Evolutionary conservation across 2,113 vertebrate species (phyloP), one percentile per base, ranked within the genome.

Genomic region (Emydocephalus ijimae): DNA sequence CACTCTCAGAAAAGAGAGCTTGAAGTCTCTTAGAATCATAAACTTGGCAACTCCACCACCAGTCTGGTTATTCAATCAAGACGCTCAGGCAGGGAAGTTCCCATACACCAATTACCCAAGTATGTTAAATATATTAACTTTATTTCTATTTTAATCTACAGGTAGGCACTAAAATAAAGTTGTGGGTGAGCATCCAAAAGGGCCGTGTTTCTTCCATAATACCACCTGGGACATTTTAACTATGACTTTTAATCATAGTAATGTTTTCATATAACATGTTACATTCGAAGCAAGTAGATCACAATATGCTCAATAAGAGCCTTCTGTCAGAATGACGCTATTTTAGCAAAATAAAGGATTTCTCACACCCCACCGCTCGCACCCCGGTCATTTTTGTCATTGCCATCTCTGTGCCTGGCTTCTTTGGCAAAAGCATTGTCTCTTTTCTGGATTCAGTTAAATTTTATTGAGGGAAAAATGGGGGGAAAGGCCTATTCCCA

Each of bases 391-490:
- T 7, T 23, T 50, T 34, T 69, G 11, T 8, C 86, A 1, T 1
- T 24, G 81, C 20, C 56, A 88, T 34, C 18, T 89, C 26, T 59
- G 87, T 93, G 9, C 87, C 94, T 45, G 20, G 86, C 12, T 92
- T 94, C 48, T 94, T 94, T 45, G 29, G 88, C 74, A 48, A 74
- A 55, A 11, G 93, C 39, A 89, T 74, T n/a, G 3, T 29, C 4
- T 90, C 50, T 52, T 93, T 93, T 93, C 94, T 91, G 74, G 86
- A 95, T 94, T 59, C 93, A 87, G 90, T 69, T 94, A 39, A 81
- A 50, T 69, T 21, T 81, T 39, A 81, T n/a, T 69, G 6, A 15
- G 29, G 12, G 74, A 0, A 3, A 39, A 43, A 81, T 39, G 81
- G 95, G 5, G 26, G 69, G 89, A 93, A 93, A 26, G 29, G 91